Evolutionary conservation across 2,113 vertebrate species (phyloP), one percentile per base, ranked within the genome.

Genomic region (Cygnus atratus): DNA sequence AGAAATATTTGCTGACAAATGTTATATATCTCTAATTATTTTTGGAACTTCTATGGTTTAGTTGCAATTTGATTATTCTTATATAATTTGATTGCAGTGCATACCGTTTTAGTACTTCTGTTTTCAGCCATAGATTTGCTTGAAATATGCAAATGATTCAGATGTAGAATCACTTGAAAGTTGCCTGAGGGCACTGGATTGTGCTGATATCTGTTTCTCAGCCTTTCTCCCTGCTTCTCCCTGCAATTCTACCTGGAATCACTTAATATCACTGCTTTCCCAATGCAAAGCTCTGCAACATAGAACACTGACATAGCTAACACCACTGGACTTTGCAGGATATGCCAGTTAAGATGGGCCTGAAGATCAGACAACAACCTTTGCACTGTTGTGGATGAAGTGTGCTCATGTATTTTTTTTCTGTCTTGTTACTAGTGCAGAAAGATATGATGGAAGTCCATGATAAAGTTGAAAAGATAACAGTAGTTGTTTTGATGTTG

Each of bases 331-430:
- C 39, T 65, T 79, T 76, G n/a, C 76, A 46, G 21, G 33, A 46
- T 46, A 44, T 46, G 29, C 65, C 65, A 24, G 7, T 46, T 43
- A 67, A 28, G 24, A n/a, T 46, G 28, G 28, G 25, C 54, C 54
- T 86, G 59, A 55, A 71, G n/a, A 48, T 24, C 44, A 59, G 13
- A 20, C 29, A 46, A 9, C 65, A 46, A 46, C 29, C 18, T 83
- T 87, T 79, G 41, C 29, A 39, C 13, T 9, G 59, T 26, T 71
- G 10, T 11, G 14, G 26, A 10, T 84, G 28, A 70, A 25, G 57
- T 9, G 15, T 68, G 26, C 10, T 70, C 19, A 33, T 0, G 0
- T 65, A 2, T 29, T 14, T 46, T 48, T 48, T 41, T 67, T 71
- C n/a, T 66, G 10, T 65, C 31, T 57, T 61, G 26, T 57, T 92